Evolutionary conservation across 2,888 invertebrate species (phyloP).

Genomic region (Emmelina monodactyla): DNA sequence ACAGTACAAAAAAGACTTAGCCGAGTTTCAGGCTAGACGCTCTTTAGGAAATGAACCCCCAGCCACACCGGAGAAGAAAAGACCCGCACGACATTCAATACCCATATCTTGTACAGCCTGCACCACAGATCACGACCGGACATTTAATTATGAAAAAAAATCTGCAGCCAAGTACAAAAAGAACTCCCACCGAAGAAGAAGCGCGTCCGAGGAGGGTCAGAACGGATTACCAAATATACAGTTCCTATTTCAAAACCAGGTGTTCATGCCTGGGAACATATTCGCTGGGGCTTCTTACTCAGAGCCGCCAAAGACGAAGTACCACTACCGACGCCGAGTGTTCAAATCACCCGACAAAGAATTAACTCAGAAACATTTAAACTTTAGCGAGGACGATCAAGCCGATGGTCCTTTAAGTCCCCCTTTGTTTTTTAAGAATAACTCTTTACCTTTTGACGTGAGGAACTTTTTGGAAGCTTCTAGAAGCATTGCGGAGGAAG

Average conservation of each 20-base stretch:
- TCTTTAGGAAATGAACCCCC: conserved; percentile 32
- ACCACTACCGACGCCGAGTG: conserved; percentile 21
- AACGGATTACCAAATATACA: conserved; percentile 51
- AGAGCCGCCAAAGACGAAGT: conserved; percentile 32
- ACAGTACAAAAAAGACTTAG: conserved; percentile 53
- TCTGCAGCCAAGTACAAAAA: conserved; percentile 47
- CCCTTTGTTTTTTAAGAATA: conserved; percentile 43
- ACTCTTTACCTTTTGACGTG: conserved; percentile 37
- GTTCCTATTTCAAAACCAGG: conserved; percentile 58
- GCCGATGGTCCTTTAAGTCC: conserved; percentile 29
- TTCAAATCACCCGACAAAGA: conserved; percentile 31
- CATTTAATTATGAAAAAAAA: conserved; percentile 55
- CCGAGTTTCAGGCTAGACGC: conserved; percentile 56
- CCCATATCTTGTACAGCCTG: conserved; percentile 51
- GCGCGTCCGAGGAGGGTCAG: conserved; percentile 5
- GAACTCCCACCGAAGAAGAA: conserved; percentile 20
- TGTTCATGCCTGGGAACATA: conserved; percentile 53
- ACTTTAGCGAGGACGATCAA: conserved; percentile 36
- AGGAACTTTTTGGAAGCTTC: conserved; percentile 30
- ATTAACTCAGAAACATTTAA: conserved; percentile 38
- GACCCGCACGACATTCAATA: conserved; percentile 47
- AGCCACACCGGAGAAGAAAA: conserved; percentile 40
- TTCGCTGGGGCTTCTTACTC: conserved; percentile 30
- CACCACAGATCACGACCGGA: conserved; percentile 38
- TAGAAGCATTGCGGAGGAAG: too few species aligned